Base-by-base conservation (phyloP, 2,113 vertebrate species). In the Dolichotis patagonum region DNA sequence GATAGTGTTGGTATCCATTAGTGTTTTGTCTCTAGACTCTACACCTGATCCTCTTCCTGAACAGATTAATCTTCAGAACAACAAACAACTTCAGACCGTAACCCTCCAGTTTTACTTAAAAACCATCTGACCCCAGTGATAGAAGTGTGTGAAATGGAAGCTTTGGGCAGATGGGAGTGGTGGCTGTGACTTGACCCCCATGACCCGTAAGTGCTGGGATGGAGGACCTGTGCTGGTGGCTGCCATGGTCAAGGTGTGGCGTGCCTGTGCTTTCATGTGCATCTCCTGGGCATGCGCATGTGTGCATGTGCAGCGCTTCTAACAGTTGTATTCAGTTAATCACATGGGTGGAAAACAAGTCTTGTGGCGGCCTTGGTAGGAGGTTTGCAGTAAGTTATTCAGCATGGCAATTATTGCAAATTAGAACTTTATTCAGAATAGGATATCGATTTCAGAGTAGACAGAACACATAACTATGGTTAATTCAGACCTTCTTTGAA, bases 311-410 rank as follows among this genome's bases (percentile, higher is more conserved):
- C 84, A 65, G n/a, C 16, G 78, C 96, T 97, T 97, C 96, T 92
- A 95, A 95, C 95, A 73, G 86, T 54, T 95, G 71, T 94, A 93
- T 99, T 98, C 98, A 97, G 97, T 98, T 98, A 98, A 98, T 98
- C 94, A 94, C 96, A 96, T 90, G 97, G 97, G 65, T 71, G 11
- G 96, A 95, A 92, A 95, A 98, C 35, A 98, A 90, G 98, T 97
- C 94, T 52, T 14, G 1, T 54, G 32, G 97, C 98, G 96, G 69
- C 91, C 86, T 98, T 98, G 91, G 94, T 85, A 60, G 90, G 85
- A 96, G 97, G 97, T 97, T 97, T 96, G 95, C 52, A 82, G 88
- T 65, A 73, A 96, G 97, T 97, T 98, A 96, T 97, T 98, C 93
- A 98, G 75, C 63, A 92, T 95, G 88, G 93, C 91, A 98, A 97